A percentile compares a stretch with the other conserved stretches of the same genome.
Evolutionary conservation across 2,888 invertebrate genomes (phyloP).

Genomic region (Polyploca ridens): DNA sequence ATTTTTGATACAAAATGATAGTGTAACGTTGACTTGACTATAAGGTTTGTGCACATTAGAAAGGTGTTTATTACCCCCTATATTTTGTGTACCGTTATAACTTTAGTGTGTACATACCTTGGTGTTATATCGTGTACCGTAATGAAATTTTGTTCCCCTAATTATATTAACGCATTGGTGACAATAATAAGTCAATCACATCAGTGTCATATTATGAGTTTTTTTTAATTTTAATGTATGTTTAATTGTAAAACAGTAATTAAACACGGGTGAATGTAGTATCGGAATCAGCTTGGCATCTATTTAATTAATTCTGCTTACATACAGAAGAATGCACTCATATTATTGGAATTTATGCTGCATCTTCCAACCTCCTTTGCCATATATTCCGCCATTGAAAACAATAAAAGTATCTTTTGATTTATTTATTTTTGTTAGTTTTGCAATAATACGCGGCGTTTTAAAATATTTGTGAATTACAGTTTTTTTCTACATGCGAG

Average conservation of each 20-base stretch:
- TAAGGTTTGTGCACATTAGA: conserved; percentile 59
- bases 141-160: conserved; percentile 22
- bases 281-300: conserved; percentile 44
- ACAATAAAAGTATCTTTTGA: neutral
- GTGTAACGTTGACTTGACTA: conserved; percentile 40
- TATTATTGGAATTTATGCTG: neutral
- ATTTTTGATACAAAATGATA: conserved; percentile 20
- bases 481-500: conserved; percentile 29
- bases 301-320: conserved; percentile 26
- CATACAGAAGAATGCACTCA: neutral
- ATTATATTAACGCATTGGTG: conserved; percentile 42
- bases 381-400: conserved; percentile 1
- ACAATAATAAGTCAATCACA: conserved; percentile 68
- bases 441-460: neutral
- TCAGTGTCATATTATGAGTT: conserved; percentile 61
- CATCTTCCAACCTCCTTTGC: conserved; percentile 7
- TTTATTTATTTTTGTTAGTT: neutral
- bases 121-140: conserved; percentile 30
- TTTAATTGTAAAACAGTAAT: conserved; percentile 20
- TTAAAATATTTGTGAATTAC: conserved; percentile 16
- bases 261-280: conserved; percentile 46
- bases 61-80: conserved; percentile 30
- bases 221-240: conserved; percentile 19
- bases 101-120: conserved; percentile 56
- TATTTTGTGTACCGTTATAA: conserved; percentile 30